Conservation (phyloP, 2,888 invertebrate genomes). For the Crematogaster levior region DNA sequence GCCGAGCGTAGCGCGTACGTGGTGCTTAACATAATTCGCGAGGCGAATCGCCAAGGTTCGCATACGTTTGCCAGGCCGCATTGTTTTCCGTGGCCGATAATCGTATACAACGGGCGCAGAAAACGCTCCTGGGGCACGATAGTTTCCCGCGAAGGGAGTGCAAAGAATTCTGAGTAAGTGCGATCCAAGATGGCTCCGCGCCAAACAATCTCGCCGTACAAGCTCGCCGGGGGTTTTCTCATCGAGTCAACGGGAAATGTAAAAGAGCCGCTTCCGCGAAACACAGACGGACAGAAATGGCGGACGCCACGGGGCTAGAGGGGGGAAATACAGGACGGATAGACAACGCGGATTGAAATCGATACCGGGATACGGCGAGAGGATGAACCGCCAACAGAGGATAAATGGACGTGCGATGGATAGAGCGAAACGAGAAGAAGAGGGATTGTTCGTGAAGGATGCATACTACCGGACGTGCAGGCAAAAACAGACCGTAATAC, state of each 20-base stretch:
- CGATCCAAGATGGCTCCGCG: slow-evolving; percentile 46
- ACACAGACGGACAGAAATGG: slow-evolving; percentile 52
- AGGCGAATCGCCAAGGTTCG: slow-evolving; percentile 46
- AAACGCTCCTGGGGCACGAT: slow-evolving; percentile 1
- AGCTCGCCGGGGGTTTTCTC: slow-evolving; percentile 46
- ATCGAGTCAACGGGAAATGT: slow-evolving; percentile 56
- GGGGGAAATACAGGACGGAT: slow-evolving; percentile 9
- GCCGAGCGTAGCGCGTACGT: slow-evolving; percentile 44
- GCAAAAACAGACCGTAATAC: slow-evolving; percentile 14
- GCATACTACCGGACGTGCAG: neutral
- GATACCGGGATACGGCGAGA: slow-evolving; percentile 31
- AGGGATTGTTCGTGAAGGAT: slow-evolving; percentile 26
- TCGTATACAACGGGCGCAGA: slow-evolving; percentile 46
- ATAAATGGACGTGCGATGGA: slow-evolving; percentile 26
- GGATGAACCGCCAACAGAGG: slow-evolving; percentile 17
- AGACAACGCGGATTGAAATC: slow-evolving; percentile 51
- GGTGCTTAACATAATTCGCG: slow-evolving; percentile 49
- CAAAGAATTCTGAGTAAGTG: slow-evolving; percentile 53
- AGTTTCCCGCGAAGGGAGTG: slow-evolving; percentile 6
- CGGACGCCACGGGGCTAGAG: slow-evolving; percentile 10
- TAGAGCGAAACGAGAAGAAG: slow-evolving; percentile 29
- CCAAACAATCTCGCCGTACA: slow-evolving; percentile 50
- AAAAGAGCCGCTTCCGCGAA: slow-evolving; percentile 56
- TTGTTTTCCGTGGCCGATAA: slow-evolving; percentile 46
- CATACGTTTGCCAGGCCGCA: slow-evolving; percentile 34